Percentiles rank a stretch among this genome's conserved stretches.
These are phyloP conservation scores for Protaetia brevitarsis DNA, from an alignment of 1,140 invertebrate species.

Conservation along the genomic window DNA sequence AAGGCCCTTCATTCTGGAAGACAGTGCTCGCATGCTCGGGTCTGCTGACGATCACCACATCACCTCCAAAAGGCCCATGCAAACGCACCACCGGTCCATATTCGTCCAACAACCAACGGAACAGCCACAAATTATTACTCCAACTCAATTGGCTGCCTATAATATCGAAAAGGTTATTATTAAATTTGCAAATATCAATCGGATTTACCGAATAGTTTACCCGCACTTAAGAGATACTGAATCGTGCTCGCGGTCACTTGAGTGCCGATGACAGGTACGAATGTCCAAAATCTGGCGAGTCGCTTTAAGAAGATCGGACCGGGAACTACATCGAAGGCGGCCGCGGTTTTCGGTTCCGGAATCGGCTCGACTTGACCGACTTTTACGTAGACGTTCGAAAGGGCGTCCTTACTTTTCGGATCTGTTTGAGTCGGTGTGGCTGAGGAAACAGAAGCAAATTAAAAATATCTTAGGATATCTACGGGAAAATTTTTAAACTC, in stretches of 20 bases:
- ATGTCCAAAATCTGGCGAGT: conserved; percentile 57
- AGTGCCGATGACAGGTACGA: conserved; percentile 59
- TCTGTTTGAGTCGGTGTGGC: background rate
- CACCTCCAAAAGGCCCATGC: conserved; percentile 57
- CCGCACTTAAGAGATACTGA: conserved; percentile 56
- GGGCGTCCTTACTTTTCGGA: background rate
- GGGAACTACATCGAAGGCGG: conserved; percentile 58
- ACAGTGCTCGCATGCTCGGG: conserved; percentile 61
- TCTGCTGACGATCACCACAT: conserved; percentile 58
- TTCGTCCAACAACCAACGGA: conserved; percentile 55
- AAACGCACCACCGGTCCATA: conserved; percentile 63
- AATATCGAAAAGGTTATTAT: conserved; percentile 17
- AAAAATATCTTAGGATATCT: background rate
- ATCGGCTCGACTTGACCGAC: conserved; percentile 24
- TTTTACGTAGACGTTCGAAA: conserved; percentile 18
- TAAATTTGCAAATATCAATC: background rate
- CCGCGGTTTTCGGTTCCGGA: conserved; percentile 2
- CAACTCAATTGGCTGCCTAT: conserved; percentile 42
- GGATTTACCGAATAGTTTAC: conserved; percentile 50
- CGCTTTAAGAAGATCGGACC: conserved; percentile 57
- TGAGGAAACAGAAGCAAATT: background rate
- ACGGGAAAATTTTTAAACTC: background rate
- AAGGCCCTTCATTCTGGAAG: conserved; percentile 56
- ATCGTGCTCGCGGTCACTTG: conserved; percentile 59
- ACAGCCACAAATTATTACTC: conserved; percentile 41